These are phyloP conservation scores for Epinephelus cyanopodus DNA, from an alignment of 2,113 vertebrate genomes.

Conservation along the genomic window DNA sequence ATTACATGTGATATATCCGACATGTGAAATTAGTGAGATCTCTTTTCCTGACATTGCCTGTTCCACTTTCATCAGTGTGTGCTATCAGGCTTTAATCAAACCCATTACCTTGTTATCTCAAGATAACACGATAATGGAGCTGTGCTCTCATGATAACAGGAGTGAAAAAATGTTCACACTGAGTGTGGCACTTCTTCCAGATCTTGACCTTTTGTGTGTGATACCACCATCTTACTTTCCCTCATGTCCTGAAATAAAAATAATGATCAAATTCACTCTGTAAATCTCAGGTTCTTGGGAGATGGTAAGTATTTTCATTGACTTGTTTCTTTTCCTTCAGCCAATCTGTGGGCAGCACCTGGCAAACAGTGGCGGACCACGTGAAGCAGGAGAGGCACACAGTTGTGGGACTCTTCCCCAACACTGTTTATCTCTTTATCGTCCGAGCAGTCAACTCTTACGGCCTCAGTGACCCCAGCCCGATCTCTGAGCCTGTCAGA, in stretches of 20 bases:
- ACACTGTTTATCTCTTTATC: conserved; percentile 94
- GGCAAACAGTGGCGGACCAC: conserved; percentile 91
- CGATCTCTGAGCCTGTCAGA: conserved; percentile 90
- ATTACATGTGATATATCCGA: background rate
- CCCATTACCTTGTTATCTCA: conserved; percentile 27
- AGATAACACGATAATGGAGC: conserved; percentile 42
- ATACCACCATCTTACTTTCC: background rate
- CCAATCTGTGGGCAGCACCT: conserved; percentile 90
- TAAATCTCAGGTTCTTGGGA: background rate
- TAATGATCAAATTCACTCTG: background rate
- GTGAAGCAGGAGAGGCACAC: conserved; percentile 92
- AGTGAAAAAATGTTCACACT: conserved; percentile 1
- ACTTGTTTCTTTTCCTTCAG: conserved; percentile 72
- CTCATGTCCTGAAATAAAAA: background rate
- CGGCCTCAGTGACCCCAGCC: conserved; percentile 94
- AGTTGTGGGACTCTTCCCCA: conserved; percentile 87
- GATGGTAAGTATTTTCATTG: background rate
- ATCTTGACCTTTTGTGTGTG: conserved; percentile 18
- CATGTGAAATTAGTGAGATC: background rate
- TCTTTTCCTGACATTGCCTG: background rate
- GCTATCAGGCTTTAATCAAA: conserved; percentile 27
- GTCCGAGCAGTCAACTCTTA: conserved; percentile 90
- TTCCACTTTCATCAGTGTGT: conserved; percentile 5
- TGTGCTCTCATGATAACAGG: conserved; percentile 28
- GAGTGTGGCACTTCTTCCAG: background rate